Percentiles rank a stretch among this genome's conserved stretches.
Conservation (phyloP, 1,140 invertebrate species). For the Sinonovacula constricta region DNA sequence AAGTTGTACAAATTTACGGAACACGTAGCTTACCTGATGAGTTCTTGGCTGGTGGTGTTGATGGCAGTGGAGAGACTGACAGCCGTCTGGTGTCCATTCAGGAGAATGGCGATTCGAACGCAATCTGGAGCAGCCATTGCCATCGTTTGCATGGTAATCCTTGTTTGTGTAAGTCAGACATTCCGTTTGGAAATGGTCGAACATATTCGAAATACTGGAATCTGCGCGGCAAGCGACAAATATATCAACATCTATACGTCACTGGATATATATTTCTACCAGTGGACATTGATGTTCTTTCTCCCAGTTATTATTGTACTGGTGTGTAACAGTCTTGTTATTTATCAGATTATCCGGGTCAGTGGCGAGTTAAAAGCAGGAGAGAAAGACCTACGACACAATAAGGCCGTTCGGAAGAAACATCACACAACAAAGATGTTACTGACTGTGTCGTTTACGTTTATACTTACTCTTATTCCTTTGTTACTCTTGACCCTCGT, state of each 20-base stretch:
- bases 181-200: slow-evolving; percentile 36
- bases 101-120: slow-evolving; percentile 56
- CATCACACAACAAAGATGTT: slow-evolving; percentile 74
- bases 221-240: slow-evolving; percentile 2
- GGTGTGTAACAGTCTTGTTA: slow-evolving; percentile 65
- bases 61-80: slow-evolving; percentile 70
- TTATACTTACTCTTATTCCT: slow-evolving; percentile 69
- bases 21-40: slow-evolving; percentile 66
- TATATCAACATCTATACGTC: slow-evolving; percentile 7
- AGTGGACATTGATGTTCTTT: slow-evolving; percentile 16
- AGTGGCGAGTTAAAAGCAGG: slow-evolving; percentile 47
- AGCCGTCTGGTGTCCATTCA: slow-evolving; percentile 68
- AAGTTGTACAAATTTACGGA: slow-evolving; percentile 63
- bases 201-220: slow-evolving; percentile 3
- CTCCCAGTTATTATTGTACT: slow-evolving; percentile 14
- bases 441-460: slow-evolving; percentile 68
- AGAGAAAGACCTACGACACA: not conserved
- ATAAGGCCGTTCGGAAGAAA: slow-evolving; percentile 43
- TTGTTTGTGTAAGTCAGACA: slow-evolving; percentile 28
- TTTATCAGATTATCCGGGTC: slow-evolving; percentile 64
- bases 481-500: slow-evolving; percentile 62
- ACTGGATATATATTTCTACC: slow-evolving; percentile 31
- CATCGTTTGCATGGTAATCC: slow-evolving; percentile 61
- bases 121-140: slow-evolving; percentile 60
- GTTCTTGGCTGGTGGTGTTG: slow-evolving; percentile 68